Evolutionary conservation across 1,140 invertebrate species (phyloP).

Genomic region (Chrysopa pallens): DNA sequence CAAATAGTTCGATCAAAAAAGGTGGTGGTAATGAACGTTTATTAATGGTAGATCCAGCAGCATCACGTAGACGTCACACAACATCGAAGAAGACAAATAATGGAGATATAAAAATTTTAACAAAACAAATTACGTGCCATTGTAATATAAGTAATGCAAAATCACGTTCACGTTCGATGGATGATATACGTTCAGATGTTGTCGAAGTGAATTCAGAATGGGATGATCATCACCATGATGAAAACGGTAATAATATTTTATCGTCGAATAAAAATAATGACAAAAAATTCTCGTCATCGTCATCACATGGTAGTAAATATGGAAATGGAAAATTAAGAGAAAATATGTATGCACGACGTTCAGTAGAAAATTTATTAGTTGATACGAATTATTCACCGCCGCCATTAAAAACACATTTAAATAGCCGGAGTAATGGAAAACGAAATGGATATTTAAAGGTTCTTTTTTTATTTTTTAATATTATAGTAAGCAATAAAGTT

Average conservation of each 20-base stretch:
- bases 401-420: constrained; percentile 1
- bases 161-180: constrained; percentile 42
- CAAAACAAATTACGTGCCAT: constrained; percentile 23
- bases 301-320: constrained; percentile 8
- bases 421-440: constrained; percentile 8
- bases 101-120: constrained; percentile 9
- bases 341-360: constrained; percentile 29
- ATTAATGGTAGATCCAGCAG: constrained; percentile 25
- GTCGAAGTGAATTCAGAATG: constrained; percentile 38
- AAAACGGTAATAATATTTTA: constrained; percentile 30
- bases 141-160: constrained; percentile 15
- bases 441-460: constrained; percentile 17
- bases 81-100: constrained; percentile 18
- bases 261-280: constrained; percentile 27
- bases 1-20: too few relatives aligned
- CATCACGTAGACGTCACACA: constrained; percentile 9
- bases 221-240: constrained; percentile 29
- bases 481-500: too few relatives aligned
- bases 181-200: constrained; percentile 45
- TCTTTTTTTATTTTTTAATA: neutral
- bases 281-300: constrained; percentile 20
- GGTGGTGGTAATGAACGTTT: constrained; percentile 16
- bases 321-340: constrained; percentile 8
- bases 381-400: constrained; percentile 23
- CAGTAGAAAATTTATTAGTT: constrained; percentile 47